A percentile compares a stretch with the other conserved stretches of the same genome.
phyloP scores from a whole-genome alignment of 2,888 invertebrate genomes.

The Achlya flavicornis region DNA sequence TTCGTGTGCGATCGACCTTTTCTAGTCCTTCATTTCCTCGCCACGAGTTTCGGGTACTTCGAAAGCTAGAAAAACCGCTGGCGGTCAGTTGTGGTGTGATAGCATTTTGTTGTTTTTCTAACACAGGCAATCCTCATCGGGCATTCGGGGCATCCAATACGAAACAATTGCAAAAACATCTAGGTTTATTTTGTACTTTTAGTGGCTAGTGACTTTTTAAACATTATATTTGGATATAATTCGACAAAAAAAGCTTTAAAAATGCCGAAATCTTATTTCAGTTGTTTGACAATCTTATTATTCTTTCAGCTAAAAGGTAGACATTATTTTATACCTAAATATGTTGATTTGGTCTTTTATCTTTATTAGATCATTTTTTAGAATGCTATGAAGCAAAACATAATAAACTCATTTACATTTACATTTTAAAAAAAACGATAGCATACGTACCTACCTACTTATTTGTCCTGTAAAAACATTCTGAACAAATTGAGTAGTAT shows the following conservation, averaged over 20 bases:
- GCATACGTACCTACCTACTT: background rate
- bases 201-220: background rate
- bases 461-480: conserved; percentile 40
- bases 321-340: background rate
- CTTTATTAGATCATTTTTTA: background rate
- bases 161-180: background rate
- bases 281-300: too few relatives aligned
- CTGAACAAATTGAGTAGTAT: conserved; percentile 44
- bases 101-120: conserved; percentile 29
- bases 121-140: background rate
- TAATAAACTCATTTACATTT: too few relatives aligned
- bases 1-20: conserved; percentile 19
- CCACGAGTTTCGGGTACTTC: conserved; percentile 30
- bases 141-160: background rate
- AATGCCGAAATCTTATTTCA: too few relatives aligned
- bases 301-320: background rate
- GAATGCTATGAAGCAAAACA: too few relatives aligned
- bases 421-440: background rate
- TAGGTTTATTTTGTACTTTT: background rate
- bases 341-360: background rate
- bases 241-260: too few relatives aligned
- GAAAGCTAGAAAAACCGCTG: conserved; percentile 27
- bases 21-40: conserved; percentile 26
- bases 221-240: background rate
- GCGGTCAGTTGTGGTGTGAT: conserved; percentile 25